phyloP scores from a whole-genome alignment of 2,113 vertebrate genomes.

The Motacilla tschutschensis region DNA sequence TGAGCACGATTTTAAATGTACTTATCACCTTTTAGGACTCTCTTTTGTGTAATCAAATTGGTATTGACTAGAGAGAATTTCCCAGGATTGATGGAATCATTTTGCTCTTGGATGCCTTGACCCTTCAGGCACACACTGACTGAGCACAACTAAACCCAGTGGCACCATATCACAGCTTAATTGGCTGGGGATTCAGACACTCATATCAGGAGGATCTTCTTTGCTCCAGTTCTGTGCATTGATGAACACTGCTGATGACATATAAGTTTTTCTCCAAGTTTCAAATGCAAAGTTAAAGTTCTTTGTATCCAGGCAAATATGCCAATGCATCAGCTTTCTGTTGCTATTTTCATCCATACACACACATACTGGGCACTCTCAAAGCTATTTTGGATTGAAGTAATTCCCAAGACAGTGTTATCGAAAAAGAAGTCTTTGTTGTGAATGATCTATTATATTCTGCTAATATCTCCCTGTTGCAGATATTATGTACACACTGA shows the following conservation, averaged over 20 bases:
- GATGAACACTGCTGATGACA: not conserved
- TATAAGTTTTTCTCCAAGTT: not conserved
- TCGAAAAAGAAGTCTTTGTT: not conserved
- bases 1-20: not conserved
- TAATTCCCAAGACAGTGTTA: not conserved
- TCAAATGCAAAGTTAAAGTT: not conserved
- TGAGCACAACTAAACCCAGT: not conserved
- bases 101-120: not conserved
- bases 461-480: not conserved
- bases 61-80: not conserved
- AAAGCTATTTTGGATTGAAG: not conserved
- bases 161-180: not conserved
- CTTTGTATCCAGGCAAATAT: not conserved
- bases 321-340: not conserved
- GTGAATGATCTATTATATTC: not conserved
- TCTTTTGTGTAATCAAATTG: not conserved
- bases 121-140: not conserved
- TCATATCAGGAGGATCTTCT: not conserved
- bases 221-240: not conserved
- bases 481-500: not conserved
- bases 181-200: not conserved
- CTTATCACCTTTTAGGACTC: not conserved
- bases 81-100: fast-evolving
- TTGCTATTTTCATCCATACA: not conserved
- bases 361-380: not conserved